Conservation (phyloP, 2,113 vertebrate species). For the Caloenas nicobarica region DNA sequence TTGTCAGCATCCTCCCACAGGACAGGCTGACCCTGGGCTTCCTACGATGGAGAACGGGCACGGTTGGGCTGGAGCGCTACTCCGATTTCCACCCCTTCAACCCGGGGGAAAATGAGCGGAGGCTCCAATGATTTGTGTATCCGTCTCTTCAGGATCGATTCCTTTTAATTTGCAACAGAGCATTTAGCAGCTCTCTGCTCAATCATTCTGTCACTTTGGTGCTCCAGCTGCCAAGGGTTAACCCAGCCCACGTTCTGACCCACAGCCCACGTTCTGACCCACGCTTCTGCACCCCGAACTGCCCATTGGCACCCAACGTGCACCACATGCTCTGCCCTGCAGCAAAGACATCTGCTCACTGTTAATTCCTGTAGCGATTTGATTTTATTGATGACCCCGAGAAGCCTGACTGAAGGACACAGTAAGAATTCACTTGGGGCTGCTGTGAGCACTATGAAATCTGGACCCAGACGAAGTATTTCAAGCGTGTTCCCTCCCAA, state of each 20-base stretch:
- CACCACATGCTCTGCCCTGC: accelerated
- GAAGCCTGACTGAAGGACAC: not conserved
- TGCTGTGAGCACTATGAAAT: not conserved
- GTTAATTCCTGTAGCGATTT: not conserved
- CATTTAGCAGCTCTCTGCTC: constrained; percentile 5
- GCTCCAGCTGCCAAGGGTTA: not conserved
- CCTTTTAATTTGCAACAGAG: not conserved
- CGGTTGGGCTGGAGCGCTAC: not conserved
- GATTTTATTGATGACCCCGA: not conserved
- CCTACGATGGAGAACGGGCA: accelerated
- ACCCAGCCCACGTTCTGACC: not conserved
- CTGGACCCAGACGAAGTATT: accelerated
- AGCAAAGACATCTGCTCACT: not conserved
- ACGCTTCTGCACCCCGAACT: accelerated
- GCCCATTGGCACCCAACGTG: accelerated
- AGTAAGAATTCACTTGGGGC: not conserved
- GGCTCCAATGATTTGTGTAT: not conserved
- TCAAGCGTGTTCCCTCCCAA: not conserved
- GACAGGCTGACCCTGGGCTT: not conserved
- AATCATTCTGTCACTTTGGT: not conserved
- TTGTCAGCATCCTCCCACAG: not conserved
- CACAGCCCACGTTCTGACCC: not conserved
- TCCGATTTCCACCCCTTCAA: not conserved
- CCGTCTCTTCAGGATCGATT: not conserved
- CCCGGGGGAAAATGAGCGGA: accelerated